Evolutionary conservation across 2,888 invertebrate genomes (phyloP).

Genomic region (Ormyrus pomaceus): DNA sequence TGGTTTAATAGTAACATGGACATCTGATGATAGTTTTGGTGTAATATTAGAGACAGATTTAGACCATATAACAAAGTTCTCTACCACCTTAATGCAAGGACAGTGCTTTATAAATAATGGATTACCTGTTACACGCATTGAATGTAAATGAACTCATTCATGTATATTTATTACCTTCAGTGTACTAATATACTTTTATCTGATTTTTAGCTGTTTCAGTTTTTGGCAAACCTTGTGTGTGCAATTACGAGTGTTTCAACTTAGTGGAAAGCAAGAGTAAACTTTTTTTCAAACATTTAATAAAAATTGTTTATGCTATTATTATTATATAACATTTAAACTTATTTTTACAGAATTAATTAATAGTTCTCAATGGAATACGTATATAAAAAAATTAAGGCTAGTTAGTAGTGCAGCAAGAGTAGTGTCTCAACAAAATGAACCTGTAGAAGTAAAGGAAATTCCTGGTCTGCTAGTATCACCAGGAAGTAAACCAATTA

Average conservation of each 20-base stretch:
- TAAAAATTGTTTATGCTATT: conserved; percentile 8
- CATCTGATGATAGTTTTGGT: conserved; percentile 84
- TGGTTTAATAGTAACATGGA: conserved; percentile 89
- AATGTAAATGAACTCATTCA: conserved; percentile 79
- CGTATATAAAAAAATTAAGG: conserved; percentile 68
- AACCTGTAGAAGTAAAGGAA: conserved; percentile 65
- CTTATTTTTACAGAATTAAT: conserved; percentile 63
- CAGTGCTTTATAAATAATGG: conserved; percentile 87
- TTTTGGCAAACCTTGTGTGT: conserved; percentile 79
- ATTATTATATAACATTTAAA: conserved; percentile 22
- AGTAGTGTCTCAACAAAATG: conserved; percentile 64
- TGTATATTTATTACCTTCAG: conserved; percentile 4
- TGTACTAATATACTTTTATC: conserved; percentile 48
- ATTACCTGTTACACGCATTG: conserved; percentile 84
- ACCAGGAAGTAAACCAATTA: conserved; percentile 65
- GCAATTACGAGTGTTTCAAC: conserved; percentile 75
- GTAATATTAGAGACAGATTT: conserved; percentile 87
- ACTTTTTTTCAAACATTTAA: conserved; percentile 34
- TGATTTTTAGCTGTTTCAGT: conserved; percentile 78
- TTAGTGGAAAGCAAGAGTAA: conserved; percentile 66
- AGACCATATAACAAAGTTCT: conserved; percentile 84
- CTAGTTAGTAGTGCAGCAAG: conserved; percentile 67
- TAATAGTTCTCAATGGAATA: conserved; percentile 70
- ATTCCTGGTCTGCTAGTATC: conserved; percentile 66
- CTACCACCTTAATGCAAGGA: conserved; percentile 84